Base-by-base conservation (phyloP, 2,797 vertebrate genomes). In the Lutjanus argentimaculatus region DNA sequence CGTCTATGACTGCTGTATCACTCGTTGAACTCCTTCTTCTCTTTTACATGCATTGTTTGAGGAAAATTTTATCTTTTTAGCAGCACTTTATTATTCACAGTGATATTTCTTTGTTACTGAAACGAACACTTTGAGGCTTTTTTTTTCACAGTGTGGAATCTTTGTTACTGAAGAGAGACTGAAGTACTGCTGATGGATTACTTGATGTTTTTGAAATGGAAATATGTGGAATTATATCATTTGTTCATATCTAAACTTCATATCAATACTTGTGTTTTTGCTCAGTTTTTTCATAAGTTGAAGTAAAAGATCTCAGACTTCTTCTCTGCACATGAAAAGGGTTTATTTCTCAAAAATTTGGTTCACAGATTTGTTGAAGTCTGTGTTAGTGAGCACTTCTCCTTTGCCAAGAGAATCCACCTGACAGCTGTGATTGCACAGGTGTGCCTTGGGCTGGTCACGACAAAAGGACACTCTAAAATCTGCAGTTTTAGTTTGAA, bases 21-120 rank as follows among this genome's bases (percentile, higher is more conserved):
- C 71, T 58, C 22, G 57, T 63, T 67, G 19, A 75, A 45, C 9
- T 46, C 19, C 64, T 48, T 75, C 42, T 66, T 70, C 59, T 79
- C 56, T 89, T 25, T 71, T 51, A 19, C 75, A 67, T 17, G 25
- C 15, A 0, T 81, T 17, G 42, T 92, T 77, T 75, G 59, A 84
- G 71, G 52, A 88, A 82, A 76, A n/a, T 59, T 72, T 36, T 36
- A 19, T 73, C 30, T 49, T 70, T 72, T 87, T 85, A 84, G 89
- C 88, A 80, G 93, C 94, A 95, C 92, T 94, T 94, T 93, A 91
- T 90, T 85, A 61, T 89, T 85, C 81, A 78, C 79, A 70, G 51
- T 52, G 40, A 79, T 83, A 56, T 80, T 65, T 87, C 67, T 77
- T 82, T 55, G 62, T 86, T 55, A 69, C 77, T 79, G 48, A 80